Conservation (phyloP, 2,797 vertebrate species). For the Pogoniulus pusillus region DNA sequence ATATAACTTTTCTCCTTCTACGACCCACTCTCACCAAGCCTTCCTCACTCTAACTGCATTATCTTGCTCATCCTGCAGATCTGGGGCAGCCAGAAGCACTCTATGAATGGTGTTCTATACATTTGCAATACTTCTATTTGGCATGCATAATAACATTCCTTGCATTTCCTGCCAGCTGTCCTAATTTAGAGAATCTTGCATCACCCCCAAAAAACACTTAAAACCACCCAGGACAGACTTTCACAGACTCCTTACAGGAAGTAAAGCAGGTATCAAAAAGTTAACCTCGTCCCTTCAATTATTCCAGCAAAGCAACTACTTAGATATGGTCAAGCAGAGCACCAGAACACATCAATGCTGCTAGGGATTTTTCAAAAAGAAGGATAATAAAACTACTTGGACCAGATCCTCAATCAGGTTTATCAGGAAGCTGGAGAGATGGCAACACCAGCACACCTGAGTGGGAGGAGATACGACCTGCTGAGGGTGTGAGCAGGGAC, state of each 20-base stretch:
- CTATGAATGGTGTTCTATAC: background rate
- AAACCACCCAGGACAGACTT: background rate
- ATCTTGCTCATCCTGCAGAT: background rate
- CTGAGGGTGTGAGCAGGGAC: background rate
- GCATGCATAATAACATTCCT: background rate
- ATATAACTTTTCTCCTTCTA: background rate
- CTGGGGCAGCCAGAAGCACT: background rate
- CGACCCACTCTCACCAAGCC: background rate
- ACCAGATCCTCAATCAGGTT: slow-evolving; percentile 23
- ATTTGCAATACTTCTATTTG: background rate
- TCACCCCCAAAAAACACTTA: background rate
- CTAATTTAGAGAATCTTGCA: background rate
- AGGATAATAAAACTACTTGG: background rate
- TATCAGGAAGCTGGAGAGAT: slow-evolving; percentile 11
- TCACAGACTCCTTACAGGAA: background rate
- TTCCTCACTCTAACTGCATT: background rate
- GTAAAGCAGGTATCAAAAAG: background rate
- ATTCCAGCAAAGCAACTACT: background rate
- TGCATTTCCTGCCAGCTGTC: background rate
- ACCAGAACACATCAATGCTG: background rate
- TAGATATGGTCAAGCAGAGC: background rate
- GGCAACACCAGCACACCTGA: background rate
- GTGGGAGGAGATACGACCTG: slow-evolving; percentile 28
- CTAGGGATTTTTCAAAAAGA: background rate
- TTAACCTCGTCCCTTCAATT: background rate